Evolutionary conservation across 2,113 vertebrate genomes (phyloP).

Genomic region (Nycticorax nycticorax): DNA sequence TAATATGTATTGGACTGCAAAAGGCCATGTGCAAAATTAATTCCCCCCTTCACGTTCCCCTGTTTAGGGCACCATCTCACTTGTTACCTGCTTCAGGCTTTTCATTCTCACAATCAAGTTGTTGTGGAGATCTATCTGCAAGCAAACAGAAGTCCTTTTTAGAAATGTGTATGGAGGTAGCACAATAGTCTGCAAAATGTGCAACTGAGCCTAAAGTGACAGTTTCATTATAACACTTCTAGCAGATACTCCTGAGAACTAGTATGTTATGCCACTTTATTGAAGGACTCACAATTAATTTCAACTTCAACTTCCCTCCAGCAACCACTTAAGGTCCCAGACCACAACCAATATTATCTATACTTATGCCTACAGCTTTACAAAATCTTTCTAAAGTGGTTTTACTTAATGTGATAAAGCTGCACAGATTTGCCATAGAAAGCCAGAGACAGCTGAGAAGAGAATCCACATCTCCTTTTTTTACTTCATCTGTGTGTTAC

Average conservation of each 20-base stretch:
- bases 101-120: neutral
- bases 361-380: neutral
- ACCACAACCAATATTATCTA: neutral
- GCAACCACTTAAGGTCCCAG: neutral
- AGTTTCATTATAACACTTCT: neutral
- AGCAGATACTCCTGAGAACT: neutral
- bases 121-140: neutral
- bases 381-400: neutral
- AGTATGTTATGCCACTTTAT: neutral
- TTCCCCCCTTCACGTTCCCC: neutral
- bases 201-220: neutral
- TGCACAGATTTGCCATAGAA: neutral
- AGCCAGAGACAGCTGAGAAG: neutral
- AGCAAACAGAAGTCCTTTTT: neutral
- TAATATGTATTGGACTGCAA: neutral
- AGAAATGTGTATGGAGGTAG: neutral
- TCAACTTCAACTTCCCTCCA: neutral
- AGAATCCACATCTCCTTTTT: neutral
- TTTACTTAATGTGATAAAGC: neutral
- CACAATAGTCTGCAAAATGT: neutral
- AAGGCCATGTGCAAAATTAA: neutral
- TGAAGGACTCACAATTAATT: neutral
- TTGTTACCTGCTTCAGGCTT: neutral
- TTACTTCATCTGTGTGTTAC: neutral
- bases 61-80: neutral